Percentiles rank a stretch among this genome's conserved stretches.
Conservation (phyloP, 1,140 invertebrate species). For the Vanessa atalanta region DNA sequence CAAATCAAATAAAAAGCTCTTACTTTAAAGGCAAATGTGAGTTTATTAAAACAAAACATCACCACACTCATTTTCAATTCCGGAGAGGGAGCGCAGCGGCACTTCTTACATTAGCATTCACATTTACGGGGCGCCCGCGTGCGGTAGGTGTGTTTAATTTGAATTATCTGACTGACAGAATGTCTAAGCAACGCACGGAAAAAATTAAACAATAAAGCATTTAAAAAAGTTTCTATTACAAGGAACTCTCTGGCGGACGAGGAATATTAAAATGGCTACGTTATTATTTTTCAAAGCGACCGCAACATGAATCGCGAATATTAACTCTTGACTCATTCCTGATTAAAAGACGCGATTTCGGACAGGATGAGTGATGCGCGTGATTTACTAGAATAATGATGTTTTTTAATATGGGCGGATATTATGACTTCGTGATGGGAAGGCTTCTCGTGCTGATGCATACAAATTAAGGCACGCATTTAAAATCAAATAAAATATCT, state of each 20-base stretch:
- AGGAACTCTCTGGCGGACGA: constrained; percentile 56
- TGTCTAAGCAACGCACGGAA: constrained; percentile 60
- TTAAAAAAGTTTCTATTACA: constrained; percentile 59
- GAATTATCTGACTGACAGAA: constrained; percentile 77
- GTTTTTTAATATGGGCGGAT: constrained; percentile 61
- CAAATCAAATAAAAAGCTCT: constrained; percentile 66
- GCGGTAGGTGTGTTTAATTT: constrained; percentile 76
- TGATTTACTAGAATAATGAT: constrained; percentile 66
- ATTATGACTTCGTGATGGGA: constrained; percentile 76
- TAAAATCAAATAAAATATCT: constrained; percentile 65
- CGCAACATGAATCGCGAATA: constrained; percentile 61
- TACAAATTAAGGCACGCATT: constrained; percentile 65
- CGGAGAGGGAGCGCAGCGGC: constrained; percentile 52
- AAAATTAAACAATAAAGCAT: constrained; percentile 65
- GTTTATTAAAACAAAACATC: constrained; percentile 74
- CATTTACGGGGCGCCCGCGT: constrained; percentile 58
- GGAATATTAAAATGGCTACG: constrained; percentile 68
- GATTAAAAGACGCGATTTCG: constrained; percentile 72
- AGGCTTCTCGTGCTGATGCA: constrained; percentile 57
- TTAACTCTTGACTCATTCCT: constrained; percentile 62
- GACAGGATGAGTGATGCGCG: constrained; percentile 71
- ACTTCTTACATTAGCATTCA: constrained; percentile 46
- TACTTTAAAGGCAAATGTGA: constrained; percentile 67
- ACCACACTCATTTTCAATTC: constrained; percentile 70
- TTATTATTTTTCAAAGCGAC: constrained; percentile 47